phyloP scores from a whole-genome alignment of 2,797 vertebrate genomes.

The Carapus acus region DNA sequence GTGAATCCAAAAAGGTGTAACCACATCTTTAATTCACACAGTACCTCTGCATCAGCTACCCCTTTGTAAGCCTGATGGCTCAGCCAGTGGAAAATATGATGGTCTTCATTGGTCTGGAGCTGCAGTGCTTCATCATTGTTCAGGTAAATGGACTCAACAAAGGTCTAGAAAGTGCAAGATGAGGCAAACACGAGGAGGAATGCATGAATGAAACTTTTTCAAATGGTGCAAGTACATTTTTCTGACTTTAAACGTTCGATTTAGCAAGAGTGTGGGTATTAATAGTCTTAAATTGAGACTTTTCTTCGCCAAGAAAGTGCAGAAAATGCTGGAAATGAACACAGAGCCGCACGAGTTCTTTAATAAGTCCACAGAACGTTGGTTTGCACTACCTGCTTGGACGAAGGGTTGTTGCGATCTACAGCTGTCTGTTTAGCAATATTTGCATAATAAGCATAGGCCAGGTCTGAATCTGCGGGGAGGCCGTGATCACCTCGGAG shows the following conservation, averaged over 20 bases:
- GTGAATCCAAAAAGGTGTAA: background rate
- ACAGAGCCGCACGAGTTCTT: too few relatives aligned
- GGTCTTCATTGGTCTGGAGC: slow-evolving; percentile 70
- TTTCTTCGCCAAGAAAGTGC: too few relatives aligned
- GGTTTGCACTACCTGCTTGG: slow-evolving; percentile 64
- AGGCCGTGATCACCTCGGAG: slow-evolving; percentile 61
- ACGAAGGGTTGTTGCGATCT: slow-evolving; percentile 61
- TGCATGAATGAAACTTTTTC: background rate
- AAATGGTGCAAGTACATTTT: too few relatives aligned
- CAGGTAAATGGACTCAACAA: slow-evolving; percentile 71
- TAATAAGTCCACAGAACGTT: too few relatives aligned
- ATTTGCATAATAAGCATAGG: slow-evolving; percentile 78
- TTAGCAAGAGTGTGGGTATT: too few relatives aligned
- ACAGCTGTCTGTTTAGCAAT: slow-evolving; percentile 69
- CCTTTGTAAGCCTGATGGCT: slow-evolving; percentile 73
- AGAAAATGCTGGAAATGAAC: too few relatives aligned
- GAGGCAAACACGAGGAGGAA: background rate
- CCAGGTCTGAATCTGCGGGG: slow-evolving; percentile 63
- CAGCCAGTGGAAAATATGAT: slow-evolving; percentile 79
- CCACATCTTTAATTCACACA: background rate
- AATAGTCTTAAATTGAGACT: too few relatives aligned
- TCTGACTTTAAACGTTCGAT: too few relatives aligned
- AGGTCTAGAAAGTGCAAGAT: slow-evolving; percentile 52
- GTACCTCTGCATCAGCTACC: slow-evolving; percentile 74
- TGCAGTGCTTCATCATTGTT: slow-evolving; percentile 68